Base-by-base conservation (phyloP, 2,888 invertebrate genomes). In the Dynastes hyllus region DNA sequence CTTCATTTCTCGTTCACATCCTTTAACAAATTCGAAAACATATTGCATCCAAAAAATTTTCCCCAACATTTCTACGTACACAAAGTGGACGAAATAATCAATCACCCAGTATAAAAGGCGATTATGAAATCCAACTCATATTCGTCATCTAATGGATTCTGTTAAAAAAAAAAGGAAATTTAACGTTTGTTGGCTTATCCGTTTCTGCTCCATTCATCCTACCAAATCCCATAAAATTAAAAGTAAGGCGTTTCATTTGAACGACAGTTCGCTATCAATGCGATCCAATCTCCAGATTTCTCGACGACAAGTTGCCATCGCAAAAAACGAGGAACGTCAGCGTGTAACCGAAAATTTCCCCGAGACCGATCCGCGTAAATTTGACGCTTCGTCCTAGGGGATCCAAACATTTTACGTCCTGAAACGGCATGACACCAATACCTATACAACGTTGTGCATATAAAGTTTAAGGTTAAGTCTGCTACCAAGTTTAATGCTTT, bases 271-370 rank as follows among this genome's bases (percentile, higher is more conserved):
- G 61, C 73, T 75, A 75, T 75, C 61, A 45, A 75, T 75, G 50
- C 58, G 61, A 75, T 75, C 73, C 61, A 75, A 75, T 75, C 73
- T 75, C 63, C 61, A 55, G 73, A 75, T 75, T 75, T 75, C 63
- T 55, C 27, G 50, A 37, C 45, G 73, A 75, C 73, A 75, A 75
- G 61, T 63, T 75, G 61, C 73, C 73, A 61, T 61, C 45, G 61
- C 73, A 73, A 73, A 73, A 71, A 75, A 75, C 22, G 29, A 75
- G 50, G 40, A 75, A 75, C 61, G 73, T 61, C 73, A 75, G 61
- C 73, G n/a, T 75, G 45, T 75, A 75, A 75, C 61, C 73, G 61
- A 27, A 63, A 75, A 75, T 75, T 55, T n/a, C n/a, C 73, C 40
- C 61, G 22, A 75, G 61, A 75, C 73, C 73, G 73, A 75, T 75